Evolutionary conservation across 2,888 invertebrate genomes (phyloP).

Genomic region (Mantis religiosa): DNA sequence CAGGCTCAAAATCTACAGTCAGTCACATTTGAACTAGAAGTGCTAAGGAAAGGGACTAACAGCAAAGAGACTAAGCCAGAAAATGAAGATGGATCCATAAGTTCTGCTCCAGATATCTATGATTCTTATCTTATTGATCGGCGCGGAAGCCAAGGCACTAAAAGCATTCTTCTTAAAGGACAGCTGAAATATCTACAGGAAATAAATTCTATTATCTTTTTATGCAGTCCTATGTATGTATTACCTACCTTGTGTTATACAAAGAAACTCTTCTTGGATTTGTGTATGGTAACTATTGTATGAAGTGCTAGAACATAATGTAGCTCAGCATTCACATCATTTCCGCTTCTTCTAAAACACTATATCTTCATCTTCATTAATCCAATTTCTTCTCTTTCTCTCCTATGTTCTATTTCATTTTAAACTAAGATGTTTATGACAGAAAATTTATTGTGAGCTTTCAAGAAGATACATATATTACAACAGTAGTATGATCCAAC

Average conservation of each 20-base stretch:
- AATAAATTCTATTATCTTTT: constrained; percentile 74
- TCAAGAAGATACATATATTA: too few relatives aligned
- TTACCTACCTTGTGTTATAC: not conserved
- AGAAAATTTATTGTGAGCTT: too few relatives aligned
- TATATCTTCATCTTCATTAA: too few relatives aligned
- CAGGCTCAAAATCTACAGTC: constrained; percentile 75
- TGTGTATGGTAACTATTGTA: too few relatives aligned
- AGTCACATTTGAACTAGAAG: constrained; percentile 80
- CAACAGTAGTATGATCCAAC: too few relatives aligned
- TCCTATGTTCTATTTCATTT: too few relatives aligned
- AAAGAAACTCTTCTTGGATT: too few relatives aligned
- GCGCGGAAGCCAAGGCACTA: constrained; percentile 61
- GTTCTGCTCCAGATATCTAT: not conserved
- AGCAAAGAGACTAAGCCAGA: not conserved
- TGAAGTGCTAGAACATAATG: too few relatives aligned
- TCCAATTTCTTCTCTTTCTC: too few relatives aligned
- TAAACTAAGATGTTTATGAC: too few relatives aligned
- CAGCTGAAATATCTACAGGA: constrained; percentile 81
- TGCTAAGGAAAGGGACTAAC: constrained; percentile 50
- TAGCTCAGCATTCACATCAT: too few relatives aligned
- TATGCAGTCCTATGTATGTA: constrained; percentile 85
- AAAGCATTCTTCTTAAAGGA: constrained; percentile 75
- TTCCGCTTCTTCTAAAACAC: too few relatives aligned
- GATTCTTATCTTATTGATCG: constrained; percentile 40
- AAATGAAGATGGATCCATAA: not conserved